These are phyloP conservation scores for Perithous albicinctus DNA, from an alignment of 2,888 invertebrate genomes.

Conservation along the genomic window DNA sequence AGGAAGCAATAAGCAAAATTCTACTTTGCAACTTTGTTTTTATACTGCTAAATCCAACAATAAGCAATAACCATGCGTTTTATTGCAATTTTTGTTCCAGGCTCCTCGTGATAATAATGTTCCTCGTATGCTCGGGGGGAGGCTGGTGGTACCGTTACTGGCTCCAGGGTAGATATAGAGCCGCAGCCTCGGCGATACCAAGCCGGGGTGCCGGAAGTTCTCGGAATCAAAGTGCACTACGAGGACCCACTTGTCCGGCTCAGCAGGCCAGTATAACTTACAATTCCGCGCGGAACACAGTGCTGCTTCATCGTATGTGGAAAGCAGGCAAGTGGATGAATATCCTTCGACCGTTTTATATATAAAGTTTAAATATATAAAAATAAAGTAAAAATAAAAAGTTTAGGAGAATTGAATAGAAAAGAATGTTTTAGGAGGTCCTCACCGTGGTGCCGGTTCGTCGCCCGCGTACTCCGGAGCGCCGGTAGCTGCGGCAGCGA, in stretches of 20 bases:
- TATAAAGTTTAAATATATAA: too few species aligned
- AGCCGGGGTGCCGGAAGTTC: slow-evolving; percentile 76
- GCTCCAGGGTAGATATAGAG: slow-evolving; percentile 84
- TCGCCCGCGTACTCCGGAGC: slow-evolving; percentile 74
- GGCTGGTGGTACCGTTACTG: slow-evolving; percentile 87
- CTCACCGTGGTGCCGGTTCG: slow-evolving; percentile 77
- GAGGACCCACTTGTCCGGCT: slow-evolving; percentile 79
- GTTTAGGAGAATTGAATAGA: background rate
- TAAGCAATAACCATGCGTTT: too few species aligned
- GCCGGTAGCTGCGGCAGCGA: slow-evolving; percentile 76
- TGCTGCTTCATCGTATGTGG: slow-evolving; percentile 84
- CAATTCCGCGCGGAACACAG: slow-evolving; percentile 83
- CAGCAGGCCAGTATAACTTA: slow-evolving; percentile 83
- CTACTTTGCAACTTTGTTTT: too few species aligned
- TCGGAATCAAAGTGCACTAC: slow-evolving; percentile 77
- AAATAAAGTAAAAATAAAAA: too few species aligned
- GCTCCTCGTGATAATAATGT: slow-evolving; percentile 86
- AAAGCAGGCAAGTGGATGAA: slow-evolving; percentile 78
- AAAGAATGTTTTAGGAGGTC: slow-evolving; percentile 71
- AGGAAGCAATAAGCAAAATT: too few species aligned
- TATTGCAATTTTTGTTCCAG: slow-evolving; percentile 74
- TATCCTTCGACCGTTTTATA: background rate
- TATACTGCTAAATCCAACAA: too few species aligned
- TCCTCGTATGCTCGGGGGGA: slow-evolving; percentile 86
- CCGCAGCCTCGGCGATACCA: slow-evolving; percentile 80